Evolutionary conservation across 2,888 invertebrate genomes (phyloP).

Genomic region (Diarsia rubi): DNA sequence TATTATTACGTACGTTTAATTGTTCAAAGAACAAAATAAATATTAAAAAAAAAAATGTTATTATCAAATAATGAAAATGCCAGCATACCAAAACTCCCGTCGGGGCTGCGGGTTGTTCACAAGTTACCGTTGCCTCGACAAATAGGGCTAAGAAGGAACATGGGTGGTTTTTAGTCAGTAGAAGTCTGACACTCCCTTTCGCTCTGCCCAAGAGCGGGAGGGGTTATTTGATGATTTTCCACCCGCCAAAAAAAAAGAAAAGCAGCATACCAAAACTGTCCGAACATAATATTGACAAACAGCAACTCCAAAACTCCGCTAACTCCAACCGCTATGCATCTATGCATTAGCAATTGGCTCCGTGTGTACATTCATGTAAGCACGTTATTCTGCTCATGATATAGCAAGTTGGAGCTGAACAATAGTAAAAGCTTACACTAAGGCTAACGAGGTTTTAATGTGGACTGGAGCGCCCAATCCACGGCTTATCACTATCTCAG

Average conservation of each 20-base stretch:
- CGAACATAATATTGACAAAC: constrained; percentile 19
- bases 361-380: constrained; percentile 11
- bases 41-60: no score
- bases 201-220: no score
- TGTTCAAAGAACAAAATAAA: background rate
- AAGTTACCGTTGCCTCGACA: no score
- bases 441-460: constrained; percentile 89
- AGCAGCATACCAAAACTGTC: constrained; percentile 5
- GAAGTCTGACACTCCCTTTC: no score
- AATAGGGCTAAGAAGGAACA: no score
- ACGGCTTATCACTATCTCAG: constrained; percentile 84
- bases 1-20: background rate
- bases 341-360: constrained; percentile 46
- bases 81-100: no score
- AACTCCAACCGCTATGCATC: constrained; percentile 26
- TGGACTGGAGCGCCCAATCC: constrained; percentile 78
- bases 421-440: constrained; percentile 77
- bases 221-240: no score
- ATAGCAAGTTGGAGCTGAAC: constrained; percentile 73
- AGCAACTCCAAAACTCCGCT: background rate
- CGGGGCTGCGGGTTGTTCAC: no score
- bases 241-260: no score
- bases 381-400: constrained; percentile 46
- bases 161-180: no score
- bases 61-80: no score